Evolutionary conservation across 2,888 invertebrate genomes (phyloP), one percentile per base, ranked within the genome.

Genomic region (Drosophila acutilabella): DNA sequence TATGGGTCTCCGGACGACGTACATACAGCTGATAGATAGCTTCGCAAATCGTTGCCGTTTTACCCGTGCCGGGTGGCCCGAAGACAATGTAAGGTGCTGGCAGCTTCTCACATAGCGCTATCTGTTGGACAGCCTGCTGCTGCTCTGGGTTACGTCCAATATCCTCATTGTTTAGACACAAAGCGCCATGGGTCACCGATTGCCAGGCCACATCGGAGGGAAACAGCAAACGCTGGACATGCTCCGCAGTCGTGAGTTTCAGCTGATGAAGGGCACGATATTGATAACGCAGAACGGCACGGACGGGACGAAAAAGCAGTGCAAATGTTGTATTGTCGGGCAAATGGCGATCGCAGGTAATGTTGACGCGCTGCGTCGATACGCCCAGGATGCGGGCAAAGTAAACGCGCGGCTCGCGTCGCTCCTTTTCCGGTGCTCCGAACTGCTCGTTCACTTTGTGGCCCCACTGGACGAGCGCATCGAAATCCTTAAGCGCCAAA

Each of bases 61-160:
- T 96, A 0, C 96, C 96, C 2, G 95, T 95, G 92, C 94, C 71
- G 94, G 80, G 78, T 7, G 78, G 78, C 2, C 98, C 98, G 92
- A 96, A 97, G 45, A 98, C 93, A 38, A 97, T 94, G 87, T 97
- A 98, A 0, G 98, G 97, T 0, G 94, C 94, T 1, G 94, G 93
- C 5, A 94, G 93, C 13, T 52, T 74, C 2, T 52, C 13, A 13
- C 60, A 53, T 2, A 84, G n/a, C 0, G 96, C 84, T 51, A 96
- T 96, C 80, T 95, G 95, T 54, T 93, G 89, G 1, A 97, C 95
- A 1, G 96, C 96, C 53, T 93, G 93, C 72, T 92, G 92, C 85
- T 96, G 96, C 78, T 95, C 94, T 0, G 90, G 79, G 91, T 96
- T 96, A 0, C 80, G 75, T 45, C 90, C 91, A 36, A 96, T 92